These are phyloP conservation scores for Colistium nudipinnis DNA, from an alignment of 2,113 vertebrate species.

Conservation along the genomic window DNA sequence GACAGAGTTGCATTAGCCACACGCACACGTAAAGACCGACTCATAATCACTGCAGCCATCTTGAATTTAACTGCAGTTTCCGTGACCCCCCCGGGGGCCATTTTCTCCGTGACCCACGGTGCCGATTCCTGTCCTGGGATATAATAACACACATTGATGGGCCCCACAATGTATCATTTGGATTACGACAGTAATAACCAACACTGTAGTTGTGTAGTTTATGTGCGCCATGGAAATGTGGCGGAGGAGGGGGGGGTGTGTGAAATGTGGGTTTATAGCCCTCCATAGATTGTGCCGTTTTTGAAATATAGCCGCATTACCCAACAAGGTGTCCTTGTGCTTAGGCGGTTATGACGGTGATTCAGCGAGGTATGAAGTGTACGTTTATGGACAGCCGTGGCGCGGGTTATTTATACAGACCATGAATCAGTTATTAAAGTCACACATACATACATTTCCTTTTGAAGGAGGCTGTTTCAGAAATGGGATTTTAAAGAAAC, in stretches of 20 bases:
- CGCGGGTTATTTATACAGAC: not conserved
- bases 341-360: not conserved
- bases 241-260: no score
- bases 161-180: constrained; percentile 29
- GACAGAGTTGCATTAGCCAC: no score
- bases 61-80: no score
- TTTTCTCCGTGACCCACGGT: constrained; percentile 26
- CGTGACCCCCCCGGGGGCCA: no score
- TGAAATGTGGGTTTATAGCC: constrained; percentile 36
- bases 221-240: constrained; percentile 21
- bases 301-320: constrained; percentile 29
- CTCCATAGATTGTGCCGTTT: constrained; percentile 17
- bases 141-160: constrained; percentile 13
- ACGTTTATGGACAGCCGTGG: constrained; percentile 9
- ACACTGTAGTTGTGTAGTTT: constrained; percentile 43
- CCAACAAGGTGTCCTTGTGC: constrained; percentile 46
- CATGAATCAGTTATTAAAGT: not conserved
- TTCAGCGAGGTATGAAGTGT: not conserved
- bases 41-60: no score
- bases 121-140: constrained; percentile 25
- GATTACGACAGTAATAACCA: constrained; percentile 41
- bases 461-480: constrained; percentile 12
- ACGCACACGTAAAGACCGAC: no score
- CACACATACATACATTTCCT: not conserved
- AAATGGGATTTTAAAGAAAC: constrained; percentile 23